Evolutionary conservation across 2,888 invertebrate species (phyloP).

Genomic region (Agrochola litura): DNA sequence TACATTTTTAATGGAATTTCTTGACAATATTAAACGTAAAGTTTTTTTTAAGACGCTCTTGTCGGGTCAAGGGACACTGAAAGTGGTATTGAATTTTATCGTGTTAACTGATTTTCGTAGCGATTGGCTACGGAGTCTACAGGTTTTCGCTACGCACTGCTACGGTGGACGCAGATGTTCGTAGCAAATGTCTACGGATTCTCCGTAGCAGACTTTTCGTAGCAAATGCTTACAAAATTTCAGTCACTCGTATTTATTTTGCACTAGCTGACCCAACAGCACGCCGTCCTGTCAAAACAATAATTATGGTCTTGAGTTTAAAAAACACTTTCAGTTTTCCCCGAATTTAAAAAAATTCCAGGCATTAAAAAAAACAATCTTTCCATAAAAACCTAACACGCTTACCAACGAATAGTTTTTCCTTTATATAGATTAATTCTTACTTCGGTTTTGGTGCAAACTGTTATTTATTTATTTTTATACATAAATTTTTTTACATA

Average conservation of each 20-base stretch:
- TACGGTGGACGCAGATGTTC: neutral
- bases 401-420: no score
- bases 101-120: constrained; percentile 12
- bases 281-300: no score
- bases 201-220: constrained; percentile 18
- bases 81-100: constrained; percentile 17
- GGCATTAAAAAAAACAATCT: no score
- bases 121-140: neutral
- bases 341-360: no score
- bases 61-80: constrained; percentile 3
- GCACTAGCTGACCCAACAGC: no score
- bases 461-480: no score
- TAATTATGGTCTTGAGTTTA: no score
- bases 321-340: no score
- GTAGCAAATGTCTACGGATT: constrained; percentile 30
- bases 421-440: neutral
- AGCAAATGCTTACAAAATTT: constrained; percentile 1
- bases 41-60: constrained; percentile 26
- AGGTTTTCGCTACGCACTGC: neutral
- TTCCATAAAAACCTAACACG: no score
- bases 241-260: neutral
- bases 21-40: constrained; percentile 18
- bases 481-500: no score
- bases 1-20: constrained; percentile 26
- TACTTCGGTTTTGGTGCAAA: neutral